Base-by-base conservation (phyloP, 1,140 invertebrate genomes). In the Limonius californicus region DNA sequence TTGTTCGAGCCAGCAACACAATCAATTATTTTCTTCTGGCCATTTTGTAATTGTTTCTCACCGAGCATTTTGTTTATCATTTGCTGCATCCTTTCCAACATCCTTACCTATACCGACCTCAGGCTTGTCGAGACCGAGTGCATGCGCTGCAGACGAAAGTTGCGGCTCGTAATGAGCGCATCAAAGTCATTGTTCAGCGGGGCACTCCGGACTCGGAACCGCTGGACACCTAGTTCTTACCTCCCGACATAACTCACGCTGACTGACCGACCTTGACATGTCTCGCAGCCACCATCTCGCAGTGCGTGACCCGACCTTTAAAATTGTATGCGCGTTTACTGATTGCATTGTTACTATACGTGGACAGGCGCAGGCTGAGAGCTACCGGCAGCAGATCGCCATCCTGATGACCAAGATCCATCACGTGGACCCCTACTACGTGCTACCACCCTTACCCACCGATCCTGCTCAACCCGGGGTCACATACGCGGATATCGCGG, bases 81-180 rank as follows among this genome's bases (percentile, higher is more conserved):
- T 82, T 85, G 81, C 82, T 84, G 77, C 82, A 80, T 80, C 79
- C 75, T 73, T 54, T 64, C 68, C 75, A 70, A 66, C 68, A 71
- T 65, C 72, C 73, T 32, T 14, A 11, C 50, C 4, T 23, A 6
- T 21, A 23, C 47, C 16, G 8, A n/a, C 8, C 65, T 23, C 82
- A 94, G 91, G 87, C 85, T 73, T 91, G 84, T 84, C 87, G 87
- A 76, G 91, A 95, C 78, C 85, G 84, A 79, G 87, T 93, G 67
- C 90, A 89, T 78, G 85, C 84, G 69, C 84, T 94, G 72, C 91
- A 94, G 78, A 90, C 86, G 83, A 94, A 93, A 84, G 90, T 95
- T 70, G 85, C 87, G 70, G 87, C 90, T 77, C 87, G 90, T 67
- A 88, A 87, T 75, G 91, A 95, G 79, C 87, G 91, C 72, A 89